phyloP scores from a whole-genome alignment of 64 coral and sea anemone species.

The Dendronephthya gigantea region DNA sequence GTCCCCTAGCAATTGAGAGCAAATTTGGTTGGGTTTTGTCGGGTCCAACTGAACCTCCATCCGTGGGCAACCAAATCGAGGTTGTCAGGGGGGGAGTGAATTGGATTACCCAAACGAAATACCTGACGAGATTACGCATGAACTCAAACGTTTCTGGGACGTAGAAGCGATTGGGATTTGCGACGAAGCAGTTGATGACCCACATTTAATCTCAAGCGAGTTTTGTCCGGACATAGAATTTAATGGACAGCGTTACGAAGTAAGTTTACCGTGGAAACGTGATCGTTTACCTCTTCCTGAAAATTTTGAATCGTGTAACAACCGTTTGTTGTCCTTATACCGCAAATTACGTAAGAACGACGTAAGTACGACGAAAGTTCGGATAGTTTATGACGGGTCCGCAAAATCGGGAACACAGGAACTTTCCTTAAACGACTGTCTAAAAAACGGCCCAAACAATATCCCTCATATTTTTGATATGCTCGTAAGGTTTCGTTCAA shows the following conservation, averaged over 20 bases:
- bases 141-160: not conserved
- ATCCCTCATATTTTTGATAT: constrained; percentile 1
- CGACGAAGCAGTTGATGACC: not conserved
- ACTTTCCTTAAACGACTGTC: constrained; percentile 1
- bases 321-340: not conserved
- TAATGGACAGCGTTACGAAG: not conserved
- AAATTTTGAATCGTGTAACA: not conserved
- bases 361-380: not conserved
- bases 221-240: not conserved
- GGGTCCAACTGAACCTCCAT: not conserved
- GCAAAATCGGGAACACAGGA: not conserved
- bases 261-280: not conserved
- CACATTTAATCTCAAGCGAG: not conserved
- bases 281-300: not conserved
- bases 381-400: not conserved
- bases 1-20: not conserved
- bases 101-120: not conserved
- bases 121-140: not conserved
- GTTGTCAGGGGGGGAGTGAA: not conserved
- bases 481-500: not conserved
- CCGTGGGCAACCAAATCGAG: not conserved
- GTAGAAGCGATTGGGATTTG: not conserved
- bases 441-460: not conserved
- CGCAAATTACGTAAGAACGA: not conserved
- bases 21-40: not conserved